phyloP scores from a whole-genome alignment of 2,113 vertebrate genomes.

The Cacatua alba region DNA sequence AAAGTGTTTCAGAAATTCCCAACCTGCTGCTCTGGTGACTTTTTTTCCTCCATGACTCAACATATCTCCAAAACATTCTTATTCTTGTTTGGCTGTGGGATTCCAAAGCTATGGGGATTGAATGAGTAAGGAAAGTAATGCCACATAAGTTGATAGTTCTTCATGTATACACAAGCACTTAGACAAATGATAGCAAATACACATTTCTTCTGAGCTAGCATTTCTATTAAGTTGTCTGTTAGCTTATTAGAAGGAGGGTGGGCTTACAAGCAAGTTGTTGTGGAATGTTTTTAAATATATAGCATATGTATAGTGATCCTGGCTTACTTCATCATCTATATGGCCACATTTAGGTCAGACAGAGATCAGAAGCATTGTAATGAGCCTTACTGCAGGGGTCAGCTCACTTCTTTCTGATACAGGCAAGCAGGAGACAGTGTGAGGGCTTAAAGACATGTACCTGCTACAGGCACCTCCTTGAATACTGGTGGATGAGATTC shows the following conservation, averaged over 20 bases:
- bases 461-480: not conserved
- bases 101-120: not conserved
- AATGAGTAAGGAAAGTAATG: not conserved
- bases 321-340: not conserved
- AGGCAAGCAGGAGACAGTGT: not conserved
- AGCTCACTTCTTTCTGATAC: not conserved
- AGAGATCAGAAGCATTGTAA: not conserved
- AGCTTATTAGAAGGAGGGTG: not conserved
- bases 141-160: not conserved
- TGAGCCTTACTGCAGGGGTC: not conserved
- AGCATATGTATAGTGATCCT: not conserved
- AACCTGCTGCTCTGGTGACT: not conserved
- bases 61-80: not conserved
- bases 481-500: not conserved
- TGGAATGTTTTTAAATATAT: not conserved
- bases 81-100: not conserved
- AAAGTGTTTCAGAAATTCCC: not conserved
- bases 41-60: not conserved
- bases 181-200: not conserved
- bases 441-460: not conserved
- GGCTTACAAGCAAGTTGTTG: not conserved
- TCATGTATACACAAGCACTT: not conserved
- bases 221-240: not conserved
- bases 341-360: not conserved
- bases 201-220: not conserved